Conservation (phyloP, 2,888 invertebrate species). For the Trichopria drosophilae region DNA sequence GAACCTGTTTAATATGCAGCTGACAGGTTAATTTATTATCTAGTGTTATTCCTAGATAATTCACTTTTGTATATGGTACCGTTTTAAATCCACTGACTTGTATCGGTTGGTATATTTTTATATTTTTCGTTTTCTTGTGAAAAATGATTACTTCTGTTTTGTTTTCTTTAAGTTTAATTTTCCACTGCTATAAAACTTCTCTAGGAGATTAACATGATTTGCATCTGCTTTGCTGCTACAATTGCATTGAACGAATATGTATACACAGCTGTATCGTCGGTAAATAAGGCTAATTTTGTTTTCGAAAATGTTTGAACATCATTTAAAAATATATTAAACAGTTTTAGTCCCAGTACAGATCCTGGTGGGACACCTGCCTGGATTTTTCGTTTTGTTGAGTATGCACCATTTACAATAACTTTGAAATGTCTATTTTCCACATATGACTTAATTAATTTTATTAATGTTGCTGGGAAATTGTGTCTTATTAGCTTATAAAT, state of each 20-base stretch:
- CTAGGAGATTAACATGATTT: slow-evolving; percentile 21
- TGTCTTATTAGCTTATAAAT: no score
- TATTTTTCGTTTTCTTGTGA: slow-evolving; percentile 15
- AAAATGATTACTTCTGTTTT: slow-evolving; percentile 30
- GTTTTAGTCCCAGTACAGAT: slow-evolving; percentile 34
- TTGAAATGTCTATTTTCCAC: no score
- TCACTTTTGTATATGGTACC: background rate
- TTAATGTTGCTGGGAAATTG: no score
- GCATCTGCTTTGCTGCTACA: slow-evolving; percentile 28
- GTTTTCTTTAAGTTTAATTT: slow-evolving; percentile 21
- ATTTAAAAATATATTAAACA: slow-evolving; percentile 39
- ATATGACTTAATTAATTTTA: no score
- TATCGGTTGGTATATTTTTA: slow-evolving; percentile 25
- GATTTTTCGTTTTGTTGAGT: no score
- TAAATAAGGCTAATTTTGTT: slow-evolving; percentile 25
- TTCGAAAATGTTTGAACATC: no score
- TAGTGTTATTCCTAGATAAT: no score
- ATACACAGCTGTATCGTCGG: slow-evolving; percentile 27
- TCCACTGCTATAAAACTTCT: slow-evolving; percentile 24
- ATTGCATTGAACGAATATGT: slow-evolving; percentile 25
- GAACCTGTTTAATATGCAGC: slow-evolving; percentile 30
- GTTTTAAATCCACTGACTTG: slow-evolving; percentile 2
- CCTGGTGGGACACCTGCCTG: no score
- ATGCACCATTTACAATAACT: no score
- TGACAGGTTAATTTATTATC: slow-evolving; percentile 30